These are phyloP conservation scores for Calliopum simillimum DNA, from an alignment of 2,888 invertebrate species.

Conservation along the genomic window DNA sequence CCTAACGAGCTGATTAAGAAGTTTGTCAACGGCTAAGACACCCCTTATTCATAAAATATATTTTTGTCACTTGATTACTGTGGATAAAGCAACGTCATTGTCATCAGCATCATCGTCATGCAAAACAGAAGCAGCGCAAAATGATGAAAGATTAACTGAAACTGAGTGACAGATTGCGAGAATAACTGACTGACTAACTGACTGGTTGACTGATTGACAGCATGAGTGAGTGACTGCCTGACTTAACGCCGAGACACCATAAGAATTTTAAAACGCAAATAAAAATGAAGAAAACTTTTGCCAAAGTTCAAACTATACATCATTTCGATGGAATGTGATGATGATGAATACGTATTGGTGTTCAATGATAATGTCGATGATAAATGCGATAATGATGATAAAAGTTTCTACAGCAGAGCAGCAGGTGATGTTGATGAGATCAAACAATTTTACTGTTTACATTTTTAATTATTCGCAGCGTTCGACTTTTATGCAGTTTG, in stretches of 20 bases:
- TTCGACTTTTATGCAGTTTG: background rate
- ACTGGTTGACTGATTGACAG: too few relatives aligned
- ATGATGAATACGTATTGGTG: conserved; percentile 3
- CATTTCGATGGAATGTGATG: background rate
- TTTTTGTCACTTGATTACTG: background rate
- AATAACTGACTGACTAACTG: too few relatives aligned
- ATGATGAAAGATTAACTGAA: too few relatives aligned
- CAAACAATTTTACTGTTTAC: conserved; percentile 32
- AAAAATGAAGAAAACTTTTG: conserved; percentile 21
- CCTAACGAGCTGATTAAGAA: conserved; percentile 31
- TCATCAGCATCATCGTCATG: too few relatives aligned
- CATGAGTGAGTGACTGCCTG: too few relatives aligned
- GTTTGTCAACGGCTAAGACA: conserved; percentile 11
- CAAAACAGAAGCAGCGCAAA: too few relatives aligned
- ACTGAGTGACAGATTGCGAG: too few relatives aligned
- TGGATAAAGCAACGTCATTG: too few relatives aligned
- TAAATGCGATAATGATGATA: background rate
- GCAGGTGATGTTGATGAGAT: conserved; percentile 29
- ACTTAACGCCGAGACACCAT: too few relatives aligned
- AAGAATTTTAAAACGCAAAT: background rate
- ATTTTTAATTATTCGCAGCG: conserved; percentile 33
- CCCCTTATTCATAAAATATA: conserved; percentile 12
- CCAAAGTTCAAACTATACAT: conserved; percentile 17
- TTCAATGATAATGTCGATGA: background rate
- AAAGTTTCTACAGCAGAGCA: conserved; percentile 6